phyloP scores from a whole-genome alignment of 2,888 invertebrate species.

The Drosophila diplacantha region DNA sequence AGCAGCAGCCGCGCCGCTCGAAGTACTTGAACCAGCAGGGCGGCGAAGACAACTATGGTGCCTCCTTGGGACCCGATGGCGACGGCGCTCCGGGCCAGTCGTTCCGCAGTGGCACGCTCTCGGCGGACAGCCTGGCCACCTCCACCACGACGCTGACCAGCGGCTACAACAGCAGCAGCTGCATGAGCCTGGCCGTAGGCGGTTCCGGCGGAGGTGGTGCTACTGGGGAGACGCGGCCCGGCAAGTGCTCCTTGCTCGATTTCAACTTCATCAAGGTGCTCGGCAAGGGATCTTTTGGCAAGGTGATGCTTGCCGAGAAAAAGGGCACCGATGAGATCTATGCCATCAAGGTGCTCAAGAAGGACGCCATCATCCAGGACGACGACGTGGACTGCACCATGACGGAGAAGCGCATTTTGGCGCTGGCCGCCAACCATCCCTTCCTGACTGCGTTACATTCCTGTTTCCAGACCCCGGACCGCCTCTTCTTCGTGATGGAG shows the following conservation, averaged over 20 bases:
- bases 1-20: constrained; percentile 84
- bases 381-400: constrained; percentile 99
- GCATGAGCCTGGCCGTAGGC: constrained; percentile 70
- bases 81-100: constrained; percentile 65
- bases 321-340: constrained; percentile 94
- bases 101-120: constrained; percentile 68
- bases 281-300: constrained; percentile 99
- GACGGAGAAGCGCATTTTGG: constrained; percentile 98
- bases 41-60: constrained; percentile 78
- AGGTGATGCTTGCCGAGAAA: constrained; percentile 98
- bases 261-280: constrained; percentile 99
- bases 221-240: constrained; percentile 69
- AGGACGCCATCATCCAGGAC: constrained; percentile 98
- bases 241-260: constrained; percentile 88
- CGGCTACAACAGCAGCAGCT: constrained; percentile 68
- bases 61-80: constrained; percentile 76
- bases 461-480: constrained; percentile 97
- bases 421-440: constrained; percentile 97
- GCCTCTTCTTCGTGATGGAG: constrained; percentile 99
- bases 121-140: constrained; percentile 63
- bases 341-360: constrained; percentile 94
- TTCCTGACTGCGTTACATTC: constrained; percentile 98
- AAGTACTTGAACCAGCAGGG: constrained; percentile 79
- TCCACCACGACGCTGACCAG: constrained; percentile 66
- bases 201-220: constrained; percentile 44